phyloP scores from a whole-genome alignment of 1,140 invertebrate genomes.

The Meloidogyne chitwoodi region DNA sequence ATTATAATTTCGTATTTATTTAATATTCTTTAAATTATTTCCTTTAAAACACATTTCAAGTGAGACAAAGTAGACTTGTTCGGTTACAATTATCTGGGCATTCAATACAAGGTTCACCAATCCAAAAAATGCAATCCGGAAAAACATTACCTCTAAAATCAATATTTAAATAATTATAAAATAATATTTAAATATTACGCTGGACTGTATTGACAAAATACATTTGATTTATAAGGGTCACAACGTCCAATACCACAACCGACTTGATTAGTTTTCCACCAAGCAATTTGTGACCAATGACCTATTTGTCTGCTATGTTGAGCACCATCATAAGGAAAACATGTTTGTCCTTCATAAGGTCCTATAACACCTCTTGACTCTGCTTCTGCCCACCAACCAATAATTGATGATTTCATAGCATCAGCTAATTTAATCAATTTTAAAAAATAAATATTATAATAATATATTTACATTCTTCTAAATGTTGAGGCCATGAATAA shows the following conservation, averaged over 20 bases:
- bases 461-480: neutral
- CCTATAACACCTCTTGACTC: neutral
- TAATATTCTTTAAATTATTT: too few relatives aligned
- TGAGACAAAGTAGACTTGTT: neutral
- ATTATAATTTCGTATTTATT: too few relatives aligned
- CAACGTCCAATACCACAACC: constrained; percentile 9
- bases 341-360: constrained; percentile 1
- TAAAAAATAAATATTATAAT: neutral
- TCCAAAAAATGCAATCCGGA: neutral
- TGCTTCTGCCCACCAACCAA: constrained; percentile 7
- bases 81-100: neutral
- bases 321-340: neutral
- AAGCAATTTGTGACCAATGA: constrained; percentile 13
- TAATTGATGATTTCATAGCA: neutral
- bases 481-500: neutral
- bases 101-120: neutral
- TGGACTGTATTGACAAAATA: constrained; percentile 16
- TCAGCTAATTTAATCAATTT: neutral
- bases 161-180: too few relatives aligned
- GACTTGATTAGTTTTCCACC: constrained; percentile 4
- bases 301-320: constrained; percentile 5
- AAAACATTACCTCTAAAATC: neutral
- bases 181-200: too few relatives aligned
- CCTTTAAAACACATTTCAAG: too few relatives aligned
- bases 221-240: neutral